Conservation (phyloP, 2,797 vertebrate genomes). For the Buceros bicornis region DNA sequence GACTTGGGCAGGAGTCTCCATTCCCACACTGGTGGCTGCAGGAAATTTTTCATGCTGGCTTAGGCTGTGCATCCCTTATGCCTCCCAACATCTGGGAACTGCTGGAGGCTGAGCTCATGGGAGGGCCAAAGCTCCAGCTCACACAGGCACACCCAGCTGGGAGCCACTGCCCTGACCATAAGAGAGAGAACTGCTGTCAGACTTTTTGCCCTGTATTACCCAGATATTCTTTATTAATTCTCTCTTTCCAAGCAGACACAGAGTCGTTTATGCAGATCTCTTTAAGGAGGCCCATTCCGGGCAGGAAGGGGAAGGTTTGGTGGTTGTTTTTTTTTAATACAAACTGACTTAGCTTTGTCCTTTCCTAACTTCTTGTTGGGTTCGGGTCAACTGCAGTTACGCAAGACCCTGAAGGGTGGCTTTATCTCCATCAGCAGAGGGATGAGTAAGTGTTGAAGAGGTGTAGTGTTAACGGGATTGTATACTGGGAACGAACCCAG, state of each 20-base stretch:
- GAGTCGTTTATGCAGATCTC: background rate
- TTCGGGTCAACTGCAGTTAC: slow-evolving; percentile 30
- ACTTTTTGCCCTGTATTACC: background rate
- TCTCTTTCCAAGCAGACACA: background rate
- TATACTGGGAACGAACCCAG: slow-evolving; percentile 30
- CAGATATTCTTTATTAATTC: background rate
- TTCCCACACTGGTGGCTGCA: background rate
- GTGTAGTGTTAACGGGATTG: slow-evolving; percentile 44
- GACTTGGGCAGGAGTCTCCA: background rate
- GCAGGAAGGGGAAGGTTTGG: background rate
- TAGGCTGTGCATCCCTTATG: background rate
- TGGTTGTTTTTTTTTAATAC: background rate
- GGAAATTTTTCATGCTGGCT: background rate
- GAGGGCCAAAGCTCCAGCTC: background rate
- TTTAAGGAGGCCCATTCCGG: background rate
- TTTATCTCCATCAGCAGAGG: slow-evolving; percentile 45
- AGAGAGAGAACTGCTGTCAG: background rate
- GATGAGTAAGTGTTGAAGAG: slow-evolving; percentile 73
- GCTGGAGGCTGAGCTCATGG: background rate
- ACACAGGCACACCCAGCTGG: background rate
- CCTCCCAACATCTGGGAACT: background rate
- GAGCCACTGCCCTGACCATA: background rate
- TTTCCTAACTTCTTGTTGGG: background rate
- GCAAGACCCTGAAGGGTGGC: background rate
- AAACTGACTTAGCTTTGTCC: background rate